Conservation (phyloP, 2,797 vertebrate genomes). For the Lateolabrax maculatus region DNA sequence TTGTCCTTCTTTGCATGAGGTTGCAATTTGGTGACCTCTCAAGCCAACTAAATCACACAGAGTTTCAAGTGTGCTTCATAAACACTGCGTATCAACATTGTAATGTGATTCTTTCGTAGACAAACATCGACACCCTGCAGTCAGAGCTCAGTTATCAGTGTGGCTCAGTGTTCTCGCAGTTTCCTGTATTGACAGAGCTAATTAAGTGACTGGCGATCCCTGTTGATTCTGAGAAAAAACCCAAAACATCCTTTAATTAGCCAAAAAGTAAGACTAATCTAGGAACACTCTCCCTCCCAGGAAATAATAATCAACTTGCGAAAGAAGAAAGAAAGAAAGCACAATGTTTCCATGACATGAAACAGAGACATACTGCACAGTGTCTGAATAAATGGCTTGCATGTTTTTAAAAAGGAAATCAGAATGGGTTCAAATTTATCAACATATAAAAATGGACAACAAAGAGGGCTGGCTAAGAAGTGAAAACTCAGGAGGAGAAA, state of each 20-base stretch:
- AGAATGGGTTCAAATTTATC: too few relatives aligned
- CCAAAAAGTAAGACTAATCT: conserved; percentile 68
- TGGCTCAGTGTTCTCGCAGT: conserved; percentile 54
- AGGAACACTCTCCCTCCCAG: conserved; percentile 65
- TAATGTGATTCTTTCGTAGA: conserved; percentile 45
- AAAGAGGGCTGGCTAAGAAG: conserved; percentile 19
- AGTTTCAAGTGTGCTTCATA: conserved; percentile 44
- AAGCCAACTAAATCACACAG: conserved; percentile 33
- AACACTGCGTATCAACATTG: conserved; percentile 41
- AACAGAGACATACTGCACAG: conserved; percentile 1
- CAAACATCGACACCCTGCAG: conserved; percentile 35
- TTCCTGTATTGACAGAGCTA: conserved; percentile 82
- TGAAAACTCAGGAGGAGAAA: conserved; percentile 26
- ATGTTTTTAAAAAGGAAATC: conserved; percentile 11
- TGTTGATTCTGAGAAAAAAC: conserved; percentile 66
- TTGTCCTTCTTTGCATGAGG: conserved; percentile 59
- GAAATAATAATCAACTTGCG: conserved; percentile 65
- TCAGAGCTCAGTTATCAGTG: conserved; percentile 41
- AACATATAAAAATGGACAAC: conserved; percentile 38
- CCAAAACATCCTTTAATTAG: conserved; percentile 83
- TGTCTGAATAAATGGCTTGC: conserved; percentile 1
- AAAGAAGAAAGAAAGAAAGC: conserved; percentile 3
- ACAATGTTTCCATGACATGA: conserved; percentile 35
- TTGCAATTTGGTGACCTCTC: conserved; percentile 61
- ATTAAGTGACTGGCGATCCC: conserved; percentile 74